Conservation (phyloP, 2,797 vertebrate genomes). For the Scyliorhinus canicula region DNA sequence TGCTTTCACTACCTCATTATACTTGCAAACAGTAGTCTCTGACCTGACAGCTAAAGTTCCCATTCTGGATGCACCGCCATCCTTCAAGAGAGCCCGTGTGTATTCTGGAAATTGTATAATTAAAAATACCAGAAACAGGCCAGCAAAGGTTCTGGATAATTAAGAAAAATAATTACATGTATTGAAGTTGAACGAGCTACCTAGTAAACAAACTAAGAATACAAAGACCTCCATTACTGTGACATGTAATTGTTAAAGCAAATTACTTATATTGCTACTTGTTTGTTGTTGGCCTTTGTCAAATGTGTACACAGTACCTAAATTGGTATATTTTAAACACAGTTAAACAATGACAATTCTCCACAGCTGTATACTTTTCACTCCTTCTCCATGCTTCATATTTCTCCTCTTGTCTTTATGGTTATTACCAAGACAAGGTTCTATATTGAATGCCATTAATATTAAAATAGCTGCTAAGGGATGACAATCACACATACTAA, state of each 20-base stretch:
- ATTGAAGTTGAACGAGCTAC: background rate
- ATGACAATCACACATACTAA: background rate
- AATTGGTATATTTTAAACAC: background rate
- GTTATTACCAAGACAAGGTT: background rate
- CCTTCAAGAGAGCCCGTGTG: conserved; percentile 27
- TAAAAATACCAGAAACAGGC: background rate
- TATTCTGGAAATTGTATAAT: conserved; percentile 41
- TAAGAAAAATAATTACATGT: background rate
- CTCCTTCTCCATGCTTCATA: background rate
- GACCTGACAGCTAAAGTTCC: conserved; percentile 35
- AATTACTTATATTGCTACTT: background rate
- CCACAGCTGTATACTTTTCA: background rate
- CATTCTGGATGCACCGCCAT: conserved; percentile 37
- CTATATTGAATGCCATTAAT: background rate
- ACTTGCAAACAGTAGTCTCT: conserved; percentile 43
- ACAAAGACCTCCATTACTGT: background rate
- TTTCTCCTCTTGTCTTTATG: background rate
- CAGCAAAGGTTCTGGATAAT: background rate
- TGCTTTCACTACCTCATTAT: conserved; percentile 41
- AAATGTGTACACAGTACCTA: background rate
- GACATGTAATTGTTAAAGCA: background rate
- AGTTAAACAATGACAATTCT: background rate
- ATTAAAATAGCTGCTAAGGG: background rate
- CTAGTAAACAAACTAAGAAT: background rate
- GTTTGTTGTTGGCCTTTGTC: background rate